Conservation (phyloP, 2,888 invertebrate genomes). For the Hedya salicella region DNA sequence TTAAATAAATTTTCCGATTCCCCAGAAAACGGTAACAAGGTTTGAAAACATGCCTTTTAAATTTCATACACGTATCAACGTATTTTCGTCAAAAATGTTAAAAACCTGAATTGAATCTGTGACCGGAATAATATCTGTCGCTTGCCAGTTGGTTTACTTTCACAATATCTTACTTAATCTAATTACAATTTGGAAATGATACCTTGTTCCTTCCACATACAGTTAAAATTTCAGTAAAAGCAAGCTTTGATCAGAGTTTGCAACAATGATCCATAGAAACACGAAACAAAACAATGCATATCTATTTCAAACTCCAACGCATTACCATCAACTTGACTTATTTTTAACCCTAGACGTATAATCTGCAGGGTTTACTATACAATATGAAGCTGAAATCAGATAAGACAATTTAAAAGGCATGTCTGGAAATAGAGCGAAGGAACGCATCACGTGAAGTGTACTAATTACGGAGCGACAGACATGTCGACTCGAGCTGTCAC, state of each 20-base stretch:
- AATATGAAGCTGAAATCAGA: neutral
- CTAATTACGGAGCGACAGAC: neutral
- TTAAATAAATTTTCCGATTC: neutral
- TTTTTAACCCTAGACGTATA: neutral
- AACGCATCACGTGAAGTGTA: neutral
- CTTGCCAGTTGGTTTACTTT: neutral
- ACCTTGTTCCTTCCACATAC: neutral
- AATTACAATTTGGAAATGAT: neutral
- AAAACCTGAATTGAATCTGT: constrained; percentile 6
- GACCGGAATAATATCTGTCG: neutral
- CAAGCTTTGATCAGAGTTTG: neutral
- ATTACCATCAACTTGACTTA: neutral
- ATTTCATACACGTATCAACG: constrained; percentile 9
- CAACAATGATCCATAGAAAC: neutral
- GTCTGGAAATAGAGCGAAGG: neutral
- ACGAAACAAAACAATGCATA: neutral
- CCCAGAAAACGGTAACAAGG: neutral
- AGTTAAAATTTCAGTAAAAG: neutral
- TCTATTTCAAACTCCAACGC: neutral
- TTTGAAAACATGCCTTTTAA: constrained; percentile 1
- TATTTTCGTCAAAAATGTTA: constrained; percentile 10
- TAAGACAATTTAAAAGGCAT: neutral
- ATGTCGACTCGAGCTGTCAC: neutral
- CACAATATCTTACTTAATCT: neutral
- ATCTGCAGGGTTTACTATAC: neutral